Evolutionary conservation across 2,113 vertebrate genomes (phyloP).

Genomic region (Calyptomena viridis): DNA sequence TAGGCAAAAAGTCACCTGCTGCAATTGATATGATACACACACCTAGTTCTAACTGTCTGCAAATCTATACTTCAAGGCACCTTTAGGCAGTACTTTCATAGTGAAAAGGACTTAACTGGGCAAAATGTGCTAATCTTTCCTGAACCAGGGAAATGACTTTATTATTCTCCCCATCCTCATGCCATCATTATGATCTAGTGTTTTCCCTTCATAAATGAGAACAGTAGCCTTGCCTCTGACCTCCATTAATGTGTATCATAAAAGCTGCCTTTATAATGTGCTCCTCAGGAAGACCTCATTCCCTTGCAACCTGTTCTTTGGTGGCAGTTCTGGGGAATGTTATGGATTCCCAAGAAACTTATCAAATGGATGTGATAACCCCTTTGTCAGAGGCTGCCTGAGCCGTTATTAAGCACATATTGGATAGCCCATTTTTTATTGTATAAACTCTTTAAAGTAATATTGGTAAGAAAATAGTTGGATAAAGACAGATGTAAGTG

Average conservation of each 20-base stretch:
- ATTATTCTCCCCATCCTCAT: neutral
- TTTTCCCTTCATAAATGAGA: slow-evolving; percentile 15
- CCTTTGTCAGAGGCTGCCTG: neutral
- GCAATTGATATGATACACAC: neutral
- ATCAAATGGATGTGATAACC: neutral
- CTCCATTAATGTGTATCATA: neutral
- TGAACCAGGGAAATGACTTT: neutral
- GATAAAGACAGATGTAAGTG: neutral
- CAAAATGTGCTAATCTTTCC: slow-evolving; percentile 10
- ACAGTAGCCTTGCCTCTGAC: slow-evolving; percentile 23
- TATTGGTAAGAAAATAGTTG: neutral
- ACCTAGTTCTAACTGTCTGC: neutral
- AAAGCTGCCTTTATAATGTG: neutral
- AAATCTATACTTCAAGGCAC: neutral
- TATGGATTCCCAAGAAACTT: neutral
- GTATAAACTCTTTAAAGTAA: neutral
- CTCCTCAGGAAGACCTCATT: slow-evolving; percentile 4
- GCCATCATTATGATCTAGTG: slow-evolving; percentile 4
- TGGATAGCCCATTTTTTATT: neutral
- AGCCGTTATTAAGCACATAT: neutral
- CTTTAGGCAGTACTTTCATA: neutral
- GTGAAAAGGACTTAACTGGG: slow-evolving; percentile 1
- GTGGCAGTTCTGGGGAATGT: neutral
- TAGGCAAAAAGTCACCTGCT: neutral
- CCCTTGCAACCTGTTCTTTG: neutral